phyloP scores from a whole-genome alignment of 1,140 invertebrate species.

The Lasioglossum albipes region DNA sequence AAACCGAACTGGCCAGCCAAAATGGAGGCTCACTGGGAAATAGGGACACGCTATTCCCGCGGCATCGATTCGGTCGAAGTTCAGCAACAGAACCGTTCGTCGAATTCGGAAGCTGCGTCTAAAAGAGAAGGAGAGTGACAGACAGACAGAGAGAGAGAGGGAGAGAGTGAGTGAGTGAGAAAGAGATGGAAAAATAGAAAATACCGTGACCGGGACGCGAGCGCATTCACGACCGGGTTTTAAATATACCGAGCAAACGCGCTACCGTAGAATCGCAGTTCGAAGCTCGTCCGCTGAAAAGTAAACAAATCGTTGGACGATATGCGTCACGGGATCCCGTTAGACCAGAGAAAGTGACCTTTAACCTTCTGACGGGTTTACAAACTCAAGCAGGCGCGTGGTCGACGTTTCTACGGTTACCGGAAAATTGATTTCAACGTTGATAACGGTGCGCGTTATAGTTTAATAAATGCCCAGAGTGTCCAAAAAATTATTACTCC shows the following conservation, averaged over 20 bases:
- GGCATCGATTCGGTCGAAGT: conserved; percentile 29
- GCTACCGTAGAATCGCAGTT: not conserved
- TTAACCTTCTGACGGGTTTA: not conserved
- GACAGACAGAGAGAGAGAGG: no score
- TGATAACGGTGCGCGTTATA: no score
- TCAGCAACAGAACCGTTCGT: not conserved
- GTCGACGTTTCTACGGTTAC: no score
- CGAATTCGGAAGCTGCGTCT: not conserved
- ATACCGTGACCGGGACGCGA: not conserved
- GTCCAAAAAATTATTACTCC: no score
- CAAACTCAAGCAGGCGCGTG: no score
- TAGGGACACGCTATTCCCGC: conserved; percentile 18
- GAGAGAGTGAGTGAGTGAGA: no score
- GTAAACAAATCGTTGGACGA: not conserved
- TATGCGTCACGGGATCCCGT: no score
- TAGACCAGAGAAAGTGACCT: not conserved
- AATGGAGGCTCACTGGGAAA: conserved; percentile 45
- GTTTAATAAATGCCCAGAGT: no score
- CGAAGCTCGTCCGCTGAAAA: not conserved
- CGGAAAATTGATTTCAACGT: no score
- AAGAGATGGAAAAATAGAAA: not conserved
- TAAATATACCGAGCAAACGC: conserved; percentile 1
- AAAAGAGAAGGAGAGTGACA: no score
- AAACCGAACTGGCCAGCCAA: conserved; percentile 44
- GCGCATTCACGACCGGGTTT: not conserved